Conservation (phyloP, 2,888 invertebrate species). For the Philereme transversata region DNA sequence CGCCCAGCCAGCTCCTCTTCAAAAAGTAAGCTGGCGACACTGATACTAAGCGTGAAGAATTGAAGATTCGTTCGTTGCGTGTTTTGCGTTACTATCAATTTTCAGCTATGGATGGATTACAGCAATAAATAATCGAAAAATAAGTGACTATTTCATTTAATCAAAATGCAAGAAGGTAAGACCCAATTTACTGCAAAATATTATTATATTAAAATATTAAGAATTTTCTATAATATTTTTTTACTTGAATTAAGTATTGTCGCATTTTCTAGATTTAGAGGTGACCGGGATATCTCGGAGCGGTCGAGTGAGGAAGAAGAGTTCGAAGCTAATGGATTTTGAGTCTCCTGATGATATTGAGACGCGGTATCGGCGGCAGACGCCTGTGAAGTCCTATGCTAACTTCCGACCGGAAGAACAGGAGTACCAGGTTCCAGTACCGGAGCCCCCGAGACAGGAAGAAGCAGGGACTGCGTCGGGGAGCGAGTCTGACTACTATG, state of each 20-base stretch:
- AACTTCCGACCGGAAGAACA: constrained; percentile 61
- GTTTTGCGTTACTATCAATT: background rate
- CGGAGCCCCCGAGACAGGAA: constrained; percentile 46
- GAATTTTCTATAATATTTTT: background rate
- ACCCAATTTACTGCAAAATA: background rate
- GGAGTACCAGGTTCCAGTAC: constrained; percentile 51
- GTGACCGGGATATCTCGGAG: constrained; percentile 95
- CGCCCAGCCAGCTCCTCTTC: too few relatives aligned
- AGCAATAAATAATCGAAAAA: background rate
- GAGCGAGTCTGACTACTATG: constrained; percentile 77
- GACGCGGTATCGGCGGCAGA: constrained; percentile 77
- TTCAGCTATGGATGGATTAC: background rate
- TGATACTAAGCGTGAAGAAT: too few relatives aligned
- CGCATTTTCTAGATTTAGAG: constrained; percentile 85
- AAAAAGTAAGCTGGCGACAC: too few relatives aligned
- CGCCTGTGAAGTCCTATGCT: constrained; percentile 61
- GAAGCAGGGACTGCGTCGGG: constrained; percentile 65
- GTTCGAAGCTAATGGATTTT: constrained; percentile 96
- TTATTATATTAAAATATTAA: too few relatives aligned
- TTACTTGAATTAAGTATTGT: background rate
- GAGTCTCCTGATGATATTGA: constrained; percentile 95
- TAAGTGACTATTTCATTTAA: background rate
- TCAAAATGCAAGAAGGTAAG: constrained; percentile 51
- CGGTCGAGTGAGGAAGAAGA: constrained; percentile 96
- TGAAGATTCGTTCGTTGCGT: too few relatives aligned